phyloP scores from a whole-genome alignment of 2,888 invertebrate genomes.

The Mimachlamys varia region DNA sequence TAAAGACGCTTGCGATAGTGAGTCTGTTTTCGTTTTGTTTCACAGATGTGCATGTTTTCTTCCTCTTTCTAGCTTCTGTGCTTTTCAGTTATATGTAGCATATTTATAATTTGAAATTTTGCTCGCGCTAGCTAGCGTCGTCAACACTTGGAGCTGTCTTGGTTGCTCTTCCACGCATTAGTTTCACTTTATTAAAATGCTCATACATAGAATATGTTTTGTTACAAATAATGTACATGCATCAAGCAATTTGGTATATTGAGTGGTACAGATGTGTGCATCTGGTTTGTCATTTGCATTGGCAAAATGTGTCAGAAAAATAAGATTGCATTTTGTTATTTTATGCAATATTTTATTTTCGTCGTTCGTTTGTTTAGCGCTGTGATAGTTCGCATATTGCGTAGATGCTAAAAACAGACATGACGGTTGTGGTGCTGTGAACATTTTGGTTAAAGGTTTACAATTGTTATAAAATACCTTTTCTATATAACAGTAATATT shows the following conservation, averaged over 20 bases:
- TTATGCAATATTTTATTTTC: neutral
- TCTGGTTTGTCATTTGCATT: neutral
- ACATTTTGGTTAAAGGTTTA: neutral
- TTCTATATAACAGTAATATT: no score
- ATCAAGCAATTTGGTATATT: neutral
- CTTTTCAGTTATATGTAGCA: neutral
- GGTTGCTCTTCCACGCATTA: neutral
- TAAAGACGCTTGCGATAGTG: slow-evolving; percentile 24
- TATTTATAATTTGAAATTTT: neutral
- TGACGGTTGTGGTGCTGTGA: neutral
- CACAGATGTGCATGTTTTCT: slow-evolving; percentile 28
- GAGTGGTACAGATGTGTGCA: neutral
- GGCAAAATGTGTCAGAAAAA: neutral
- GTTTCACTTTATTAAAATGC: neutral
- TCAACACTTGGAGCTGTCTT: neutral
- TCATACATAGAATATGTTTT: neutral
- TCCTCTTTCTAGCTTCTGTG: neutral
- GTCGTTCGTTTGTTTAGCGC: neutral
- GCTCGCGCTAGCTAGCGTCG: neutral
- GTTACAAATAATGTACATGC: neutral
- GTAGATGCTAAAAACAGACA: neutral
- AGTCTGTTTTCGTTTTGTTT: slow-evolving; percentile 29
- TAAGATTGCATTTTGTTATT: neutral
- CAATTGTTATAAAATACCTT: no score
- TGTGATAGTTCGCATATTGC: neutral